Evolutionary conservation across 2,888 invertebrate species (phyloP), one percentile per base, ranked within the genome.

Genomic region (Blera fallax): DNA sequence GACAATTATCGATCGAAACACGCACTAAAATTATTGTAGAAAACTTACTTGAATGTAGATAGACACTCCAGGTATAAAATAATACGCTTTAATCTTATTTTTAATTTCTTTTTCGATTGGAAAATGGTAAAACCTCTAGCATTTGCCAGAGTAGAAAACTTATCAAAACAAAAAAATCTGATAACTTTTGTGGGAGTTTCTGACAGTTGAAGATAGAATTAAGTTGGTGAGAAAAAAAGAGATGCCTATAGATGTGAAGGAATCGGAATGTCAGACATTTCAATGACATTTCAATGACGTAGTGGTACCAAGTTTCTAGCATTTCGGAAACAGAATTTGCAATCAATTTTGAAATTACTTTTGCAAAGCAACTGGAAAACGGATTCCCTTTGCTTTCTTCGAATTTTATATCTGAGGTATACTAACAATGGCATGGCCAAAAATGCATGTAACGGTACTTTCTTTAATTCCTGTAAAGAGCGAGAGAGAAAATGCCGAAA

Each of bases 81-180:
- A 29, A 34, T 40, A 1, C 56, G 60, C 77, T 69, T 77, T 37
- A 37, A 24, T 8, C 16, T 48, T 50, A 52, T 29, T 45, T 70
- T 11, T 8, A 14, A 40, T 21, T 11, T 34, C 11, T 21, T 3
- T 24, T 32, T 24, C 14, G 11, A 4, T n/a, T 11, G 43, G 24
- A 27, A 45, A 50, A 54, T 10, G 18, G n/a, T 45, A 64, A 72
- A 48, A 45, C 62, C 6, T 37, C 24, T 27, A 16, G 24, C 62
- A 78, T 54, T 78, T 27, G 34, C 62, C 58, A 64, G 79, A 79
- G 40, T 48, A 65, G 72, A 79, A 45, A 76, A 79, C 64, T 72
- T 72, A 72, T 79, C 79, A 79, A 79, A 79, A 79, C 79, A 79
- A 79, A 79, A 79, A 72, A 79, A 58, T 37, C 29, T 62, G 62